phyloP scores from a whole-genome alignment of 2,888 invertebrate genomes.

The Drosophila rubida region DNA sequence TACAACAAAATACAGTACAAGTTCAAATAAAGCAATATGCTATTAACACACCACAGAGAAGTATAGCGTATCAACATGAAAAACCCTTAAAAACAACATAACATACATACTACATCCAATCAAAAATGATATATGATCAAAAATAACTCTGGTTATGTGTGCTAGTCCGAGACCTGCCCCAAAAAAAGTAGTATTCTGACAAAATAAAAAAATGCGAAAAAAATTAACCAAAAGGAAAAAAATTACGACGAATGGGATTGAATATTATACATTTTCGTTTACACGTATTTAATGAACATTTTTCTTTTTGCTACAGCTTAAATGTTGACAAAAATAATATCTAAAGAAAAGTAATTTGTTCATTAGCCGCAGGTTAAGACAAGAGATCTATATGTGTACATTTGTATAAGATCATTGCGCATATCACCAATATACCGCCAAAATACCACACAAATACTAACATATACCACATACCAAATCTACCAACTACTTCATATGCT shows the following conservation, averaged over 20 bases:
- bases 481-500: conserved; percentile 35
- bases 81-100: conserved; percentile 38
- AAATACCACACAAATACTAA: conserved; percentile 11
- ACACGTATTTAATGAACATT: conserved; percentile 85
- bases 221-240: conserved; percentile 23
- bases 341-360: conserved; percentile 78
- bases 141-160: conserved; percentile 36
- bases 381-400: conserved; percentile 33
- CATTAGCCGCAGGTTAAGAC: conserved; percentile 71
- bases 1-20: conserved; percentile 61
- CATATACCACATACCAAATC: conserved; percentile 13
- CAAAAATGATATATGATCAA: neutral
- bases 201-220: conserved; percentile 42
- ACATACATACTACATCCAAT: conserved; percentile 36
- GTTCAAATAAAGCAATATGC: conserved; percentile 18
- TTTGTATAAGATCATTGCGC: conserved; percentile 34
- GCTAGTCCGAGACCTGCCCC: conserved; percentile 49
- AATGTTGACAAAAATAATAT: conserved; percentile 35
- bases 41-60: conserved; percentile 65
- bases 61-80: conserved; percentile 74
- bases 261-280: conserved; percentile 86
- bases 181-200: conserved; percentile 53
- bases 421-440: conserved; percentile 25
- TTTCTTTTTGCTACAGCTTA: conserved; percentile 77
- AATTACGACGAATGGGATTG: conserved; percentile 83